Conservation (phyloP, 2,797 vertebrate species). For the Tokudaia tokunoshimensis region DNA sequence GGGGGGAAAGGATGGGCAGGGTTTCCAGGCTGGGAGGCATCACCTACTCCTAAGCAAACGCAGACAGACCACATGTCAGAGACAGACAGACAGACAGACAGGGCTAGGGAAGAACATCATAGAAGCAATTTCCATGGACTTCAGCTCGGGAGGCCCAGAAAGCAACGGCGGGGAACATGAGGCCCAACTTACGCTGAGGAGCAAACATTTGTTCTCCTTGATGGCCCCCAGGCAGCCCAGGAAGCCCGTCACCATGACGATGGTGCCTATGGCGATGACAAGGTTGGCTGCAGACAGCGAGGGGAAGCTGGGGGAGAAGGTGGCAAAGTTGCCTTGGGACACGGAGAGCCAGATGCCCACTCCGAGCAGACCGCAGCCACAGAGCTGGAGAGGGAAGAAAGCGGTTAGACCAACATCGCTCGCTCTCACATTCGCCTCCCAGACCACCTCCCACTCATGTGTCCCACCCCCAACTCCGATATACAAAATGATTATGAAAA, state of each 20-base stretch:
- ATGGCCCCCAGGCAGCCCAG: slow-evolving; percentile 99
- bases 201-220: slow-evolving; percentile 99
- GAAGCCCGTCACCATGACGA: slow-evolving; percentile 99
- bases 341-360: slow-evolving; percentile 99
- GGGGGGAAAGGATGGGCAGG: not conserved
- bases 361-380: slow-evolving; percentile 97
- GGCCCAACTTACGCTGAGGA: slow-evolving; percentile 95
- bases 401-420: not conserved
- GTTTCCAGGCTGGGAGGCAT: not conserved
- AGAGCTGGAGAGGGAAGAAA: slow-evolving; percentile 90
- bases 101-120: not conserved
- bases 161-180: not conserved
- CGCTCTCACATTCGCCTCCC: accelerated
- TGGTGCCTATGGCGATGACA: slow-evolving; percentile 95
- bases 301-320: slow-evolving; percentile 98
- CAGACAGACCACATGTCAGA: not conserved
- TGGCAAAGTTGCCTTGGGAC: slow-evolving; percentile 99
- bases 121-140: not conserved
- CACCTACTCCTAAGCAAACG: not conserved
- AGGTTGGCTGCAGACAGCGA: slow-evolving; percentile 98
- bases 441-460: no score
- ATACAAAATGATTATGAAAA: no score
- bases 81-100: not conserved
- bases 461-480: not conserved
- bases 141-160: no score